phyloP scores from a whole-genome alignment of 2,888 invertebrate genomes.

The Dryocosmus kuriphilus region DNA sequence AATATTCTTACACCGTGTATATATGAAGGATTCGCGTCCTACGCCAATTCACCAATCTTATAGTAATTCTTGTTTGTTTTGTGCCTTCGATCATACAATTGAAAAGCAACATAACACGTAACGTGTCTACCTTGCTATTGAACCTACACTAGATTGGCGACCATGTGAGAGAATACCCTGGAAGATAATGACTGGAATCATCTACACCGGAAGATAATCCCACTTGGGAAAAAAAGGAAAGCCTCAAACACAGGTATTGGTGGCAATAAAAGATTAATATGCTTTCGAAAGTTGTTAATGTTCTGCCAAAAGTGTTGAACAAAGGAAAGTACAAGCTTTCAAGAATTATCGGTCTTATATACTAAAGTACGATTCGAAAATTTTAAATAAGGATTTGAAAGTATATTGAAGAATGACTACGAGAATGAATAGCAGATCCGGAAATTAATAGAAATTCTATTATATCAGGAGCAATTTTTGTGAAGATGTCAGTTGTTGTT shows the following conservation, averaged over 20 bases:
- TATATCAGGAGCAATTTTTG: neutral
- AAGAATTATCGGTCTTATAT: neutral
- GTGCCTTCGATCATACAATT: slow-evolving; percentile 48
- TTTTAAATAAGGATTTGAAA: no score
- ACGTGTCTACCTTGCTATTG: slow-evolving; percentile 34
- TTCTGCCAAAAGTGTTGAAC: slow-evolving; percentile 1
- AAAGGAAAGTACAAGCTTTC: neutral
- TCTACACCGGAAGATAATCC: slow-evolving; percentile 30
- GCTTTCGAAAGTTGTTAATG: slow-evolving; percentile 32
- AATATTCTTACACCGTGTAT: neutral
- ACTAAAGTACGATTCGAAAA: no score
- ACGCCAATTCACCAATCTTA: slow-evolving; percentile 50
- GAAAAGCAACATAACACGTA: slow-evolving; percentile 45
- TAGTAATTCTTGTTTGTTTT: slow-evolving; percentile 68
- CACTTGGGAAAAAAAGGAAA: slow-evolving; percentile 1
- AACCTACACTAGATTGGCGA: slow-evolving; percentile 18
- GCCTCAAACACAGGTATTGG: slow-evolving; percentile 26
- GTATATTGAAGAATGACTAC: neutral
- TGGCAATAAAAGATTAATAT: slow-evolving; percentile 35
- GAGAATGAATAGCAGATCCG: neutral
- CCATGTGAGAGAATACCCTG: slow-evolving; percentile 15
- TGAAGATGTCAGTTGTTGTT: neutral
- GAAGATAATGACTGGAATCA: slow-evolving; percentile 36
- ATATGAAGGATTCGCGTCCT: slow-evolving; percentile 34
- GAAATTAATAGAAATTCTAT: neutral